Evolutionary conservation across 2,797 vertebrate genomes (phyloP).

Genomic region (Pteronotus mesoamericanus): DNA sequence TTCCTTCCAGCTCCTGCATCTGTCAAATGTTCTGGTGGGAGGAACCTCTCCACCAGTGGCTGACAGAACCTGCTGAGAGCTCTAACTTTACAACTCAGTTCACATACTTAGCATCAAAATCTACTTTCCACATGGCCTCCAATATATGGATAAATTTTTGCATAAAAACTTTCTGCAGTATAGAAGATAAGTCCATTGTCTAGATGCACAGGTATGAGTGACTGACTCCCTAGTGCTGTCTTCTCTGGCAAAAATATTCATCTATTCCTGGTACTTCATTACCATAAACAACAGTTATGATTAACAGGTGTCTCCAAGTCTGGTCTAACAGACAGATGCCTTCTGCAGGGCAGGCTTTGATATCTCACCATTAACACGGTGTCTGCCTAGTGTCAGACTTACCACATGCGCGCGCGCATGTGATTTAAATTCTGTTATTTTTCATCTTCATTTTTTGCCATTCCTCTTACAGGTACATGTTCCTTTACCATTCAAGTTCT

Average conservation of each 20-base stretch:
- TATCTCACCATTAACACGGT: conserved; percentile 21
- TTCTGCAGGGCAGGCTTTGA: neutral
- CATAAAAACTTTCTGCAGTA: neutral
- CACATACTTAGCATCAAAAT: neutral
- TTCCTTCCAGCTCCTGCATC: neutral
- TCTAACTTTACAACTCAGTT: neutral
- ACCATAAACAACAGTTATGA: neutral
- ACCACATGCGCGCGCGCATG: neutral
- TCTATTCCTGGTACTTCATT: neutral
- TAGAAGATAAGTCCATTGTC: neutral
- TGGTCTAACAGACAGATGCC: neutral
- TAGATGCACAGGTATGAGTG: neutral
- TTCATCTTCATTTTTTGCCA: conserved; percentile 59
- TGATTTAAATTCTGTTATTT: conserved; percentile 21
- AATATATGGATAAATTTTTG: neutral
- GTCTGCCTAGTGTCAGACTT: conserved; percentile 41
- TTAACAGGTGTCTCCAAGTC: neutral
- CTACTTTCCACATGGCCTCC: neutral
- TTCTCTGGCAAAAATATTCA: neutral
- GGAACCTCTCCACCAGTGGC: neutral
- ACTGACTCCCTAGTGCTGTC: neutral
- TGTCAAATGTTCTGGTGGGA: neutral
- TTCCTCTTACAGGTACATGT: conserved; percentile 69
- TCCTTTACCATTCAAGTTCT: conserved; percentile 58
- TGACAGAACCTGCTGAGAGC: neutral